Evolutionary conservation across 2,888 invertebrate genomes (phyloP).

Genomic region (Rhorus exstirpatorius): DNA sequence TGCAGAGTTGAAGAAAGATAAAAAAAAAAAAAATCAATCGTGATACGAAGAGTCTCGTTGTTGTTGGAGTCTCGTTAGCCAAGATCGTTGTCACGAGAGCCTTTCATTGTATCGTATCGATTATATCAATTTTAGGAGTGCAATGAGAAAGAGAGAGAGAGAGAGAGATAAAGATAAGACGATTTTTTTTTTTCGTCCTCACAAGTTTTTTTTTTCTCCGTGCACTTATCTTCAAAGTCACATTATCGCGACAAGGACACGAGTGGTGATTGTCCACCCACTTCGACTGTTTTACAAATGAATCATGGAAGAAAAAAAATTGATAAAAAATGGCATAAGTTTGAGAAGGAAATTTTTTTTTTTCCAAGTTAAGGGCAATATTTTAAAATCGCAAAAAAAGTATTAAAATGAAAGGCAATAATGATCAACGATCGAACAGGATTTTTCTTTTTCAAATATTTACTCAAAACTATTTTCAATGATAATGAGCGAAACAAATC

Average conservation of each 20-base stretch:
- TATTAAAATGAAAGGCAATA: too few species aligned
- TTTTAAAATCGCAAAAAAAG: too few species aligned
- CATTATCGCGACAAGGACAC: constrained; percentile 45
- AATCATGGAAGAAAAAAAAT: too few species aligned
- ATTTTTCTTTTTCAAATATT: too few species aligned
- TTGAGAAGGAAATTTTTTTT: too few species aligned
- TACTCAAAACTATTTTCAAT: too few species aligned
- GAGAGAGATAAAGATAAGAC: constrained; percentile 8
- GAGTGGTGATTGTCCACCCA: neutral
- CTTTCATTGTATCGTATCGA: constrained; percentile 18
- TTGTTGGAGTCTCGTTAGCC: neutral
- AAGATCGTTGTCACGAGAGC: constrained; percentile 27
- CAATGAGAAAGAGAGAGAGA: too few species aligned
- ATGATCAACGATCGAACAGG: too few species aligned
- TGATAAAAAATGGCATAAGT: too few species aligned
- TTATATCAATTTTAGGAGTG: constrained; percentile 32
- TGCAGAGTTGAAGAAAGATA: neutral
- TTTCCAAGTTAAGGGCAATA: too few species aligned
- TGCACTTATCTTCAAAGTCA: constrained; percentile 37
- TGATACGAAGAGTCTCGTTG: neutral
- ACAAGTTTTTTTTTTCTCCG: neutral
- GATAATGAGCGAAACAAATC: too few species aligned
- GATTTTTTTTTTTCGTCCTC: neutral
- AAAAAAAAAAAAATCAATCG: neutral
- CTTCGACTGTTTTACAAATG: neutral